Percentiles rank a stretch among this genome's conserved stretches.
phyloP scores from a whole-genome alignment of 2,113 vertebrate genomes.

The Nothocercus nigrocapillus region DNA sequence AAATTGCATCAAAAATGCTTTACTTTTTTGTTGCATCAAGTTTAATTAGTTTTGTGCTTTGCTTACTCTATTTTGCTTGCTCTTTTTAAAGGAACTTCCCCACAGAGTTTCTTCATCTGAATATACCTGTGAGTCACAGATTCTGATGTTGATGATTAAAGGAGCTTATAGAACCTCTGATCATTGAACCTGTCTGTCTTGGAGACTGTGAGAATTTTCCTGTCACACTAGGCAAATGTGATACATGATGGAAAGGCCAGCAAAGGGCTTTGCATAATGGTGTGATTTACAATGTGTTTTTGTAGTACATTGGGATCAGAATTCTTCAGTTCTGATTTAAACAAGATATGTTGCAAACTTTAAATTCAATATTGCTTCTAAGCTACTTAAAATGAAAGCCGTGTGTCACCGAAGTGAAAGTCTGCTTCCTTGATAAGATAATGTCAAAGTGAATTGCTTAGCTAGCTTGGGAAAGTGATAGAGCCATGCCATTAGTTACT shows the following conservation, averaged over 20 bases:
- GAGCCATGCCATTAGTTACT: accelerated
- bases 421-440: not conserved
- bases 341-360: not conserved
- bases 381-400: not conserved
- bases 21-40: conserved; percentile 75
- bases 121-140: conserved; percentile 28
- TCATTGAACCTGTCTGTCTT: not conserved
- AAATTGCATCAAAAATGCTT: conserved; percentile 78
- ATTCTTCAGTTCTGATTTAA: not conserved
- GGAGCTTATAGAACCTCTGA: not conserved
- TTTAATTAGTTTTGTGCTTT: conserved; percentile 83
- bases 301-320: not conserved
- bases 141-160: conserved; percentile 27
- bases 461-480: not conserved
- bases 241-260: not conserved
- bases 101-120: conserved; percentile 51
- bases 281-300: not conserved
- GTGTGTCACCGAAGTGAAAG: not conserved
- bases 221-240: not conserved
- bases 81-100: conserved; percentile 51
- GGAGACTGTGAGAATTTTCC: not conserved
- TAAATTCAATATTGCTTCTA: not conserved
- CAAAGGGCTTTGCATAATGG: not conserved
- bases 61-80: conserved; percentile 70
- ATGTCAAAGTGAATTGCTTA: not conserved